Base-by-base conservation (phyloP, 2,888 invertebrate genomes). In the Caenorhabditis sinica region DNA sequence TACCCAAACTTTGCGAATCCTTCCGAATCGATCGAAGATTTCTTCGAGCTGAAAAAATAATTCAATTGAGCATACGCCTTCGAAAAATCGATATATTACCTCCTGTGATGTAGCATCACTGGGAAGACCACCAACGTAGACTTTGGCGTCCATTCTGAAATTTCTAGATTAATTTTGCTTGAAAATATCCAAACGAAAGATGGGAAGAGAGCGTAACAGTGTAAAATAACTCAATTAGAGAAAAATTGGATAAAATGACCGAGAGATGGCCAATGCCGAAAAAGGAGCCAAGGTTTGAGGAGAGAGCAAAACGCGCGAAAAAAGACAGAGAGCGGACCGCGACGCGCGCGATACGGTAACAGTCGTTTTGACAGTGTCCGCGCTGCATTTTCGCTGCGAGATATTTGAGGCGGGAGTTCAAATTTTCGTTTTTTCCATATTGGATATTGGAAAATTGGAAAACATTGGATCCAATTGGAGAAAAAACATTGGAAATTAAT, bases 71-170 rank as follows among this genome's bases (percentile, higher is more conserved):
- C n/a, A n/a, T n/a, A n/a, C n/a, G n/a, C n/a, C n/a, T 15, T n/a
- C 20, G 0, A n/a, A 28, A 23, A 65, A 28, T 45, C 9, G 23
- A 73, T 56, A 63, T 8, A 6, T 17, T 49, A 89, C 86, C 81
- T 91, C 91, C 80, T 91, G 90, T 15, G 89, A 87, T 20, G 96
- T 96, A 8, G 96, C 96, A 92, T 96, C 96, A 90, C 96, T 96
- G 9, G 96, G 96, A 86, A 97, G 94, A 93, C 97, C 97, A 25
- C 97, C 97, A 33, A 97, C 96, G 93, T 97, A 97, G 0, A 97
- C 96, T 94, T 97, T 97, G 94, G 82, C 87, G 80, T 89, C 89
- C 87, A 88, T 85, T 28, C 74, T 82, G 72, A 71, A 60, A 72
- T 43, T n/a, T 6, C 9, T 45, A n/a, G n/a, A n/a, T n/a, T n/a